Conservation (phyloP, 2,113 vertebrate genomes). For the Tachysurus fulvidraco region DNA sequence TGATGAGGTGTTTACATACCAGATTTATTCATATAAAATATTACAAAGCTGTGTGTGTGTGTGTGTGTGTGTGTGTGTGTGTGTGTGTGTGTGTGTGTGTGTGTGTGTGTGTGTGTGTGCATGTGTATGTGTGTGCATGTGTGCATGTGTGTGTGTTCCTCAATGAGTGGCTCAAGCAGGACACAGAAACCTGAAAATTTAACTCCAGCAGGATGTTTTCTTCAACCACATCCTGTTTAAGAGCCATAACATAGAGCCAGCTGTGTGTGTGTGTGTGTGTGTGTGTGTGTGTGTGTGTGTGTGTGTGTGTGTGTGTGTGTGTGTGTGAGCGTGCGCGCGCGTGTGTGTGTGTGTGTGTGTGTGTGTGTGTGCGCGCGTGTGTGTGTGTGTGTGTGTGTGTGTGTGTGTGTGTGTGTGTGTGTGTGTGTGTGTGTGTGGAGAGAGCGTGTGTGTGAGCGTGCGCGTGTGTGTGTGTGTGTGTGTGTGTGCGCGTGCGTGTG, state of each 20-base stretch:
- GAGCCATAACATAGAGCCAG: conserved; percentile 14
- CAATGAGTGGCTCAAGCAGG: neutral
- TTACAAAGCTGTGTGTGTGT: neutral
- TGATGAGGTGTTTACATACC: too few species aligned
- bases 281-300: conserved; percentile 21
- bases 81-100: too few species aligned
- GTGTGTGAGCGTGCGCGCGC: too few species aligned
- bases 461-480: conserved; percentile 12
- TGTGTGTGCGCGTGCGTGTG: conserved; percentile 22
- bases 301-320: neutral
- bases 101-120: neutral
- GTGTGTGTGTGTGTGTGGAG: conserved; percentile 22
- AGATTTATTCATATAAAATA: too few species aligned
- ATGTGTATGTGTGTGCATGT: neutral
- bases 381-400: conserved; percentile 23
- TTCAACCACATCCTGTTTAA: conserved; percentile 7
- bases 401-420: conserved; percentile 16
- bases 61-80: too few species aligned
- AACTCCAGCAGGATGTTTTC: conserved; percentile 30
- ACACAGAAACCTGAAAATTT: neutral
- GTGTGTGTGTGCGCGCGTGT: conserved; percentile 3
- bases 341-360: neutral
- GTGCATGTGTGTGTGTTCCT: neutral
- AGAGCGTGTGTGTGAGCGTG: too few species aligned
- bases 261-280: conserved; percentile 19